Evolutionary conservation across 2,113 vertebrate species (phyloP).

Genomic region (Nothobranchius kuhntae): DNA sequence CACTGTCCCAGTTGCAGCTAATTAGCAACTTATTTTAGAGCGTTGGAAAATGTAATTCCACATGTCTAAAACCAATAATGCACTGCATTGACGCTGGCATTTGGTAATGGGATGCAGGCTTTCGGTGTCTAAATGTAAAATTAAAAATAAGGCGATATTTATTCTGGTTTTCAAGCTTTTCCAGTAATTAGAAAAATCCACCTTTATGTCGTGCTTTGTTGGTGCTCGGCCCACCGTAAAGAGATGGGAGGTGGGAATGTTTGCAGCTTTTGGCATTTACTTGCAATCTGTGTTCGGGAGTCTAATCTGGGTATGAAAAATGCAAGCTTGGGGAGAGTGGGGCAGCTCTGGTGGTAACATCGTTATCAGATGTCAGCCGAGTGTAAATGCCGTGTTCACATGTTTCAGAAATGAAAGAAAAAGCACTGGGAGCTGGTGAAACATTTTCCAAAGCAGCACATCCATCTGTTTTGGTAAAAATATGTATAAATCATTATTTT

Average conservation of each 20-base stretch:
- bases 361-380: not conserved
- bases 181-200: too few relatives aligned
- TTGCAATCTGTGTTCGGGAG: not conserved
- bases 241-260: not conserved
- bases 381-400: not conserved
- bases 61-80: not conserved
- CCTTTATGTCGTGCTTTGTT: not conserved
- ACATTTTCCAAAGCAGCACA: not conserved
- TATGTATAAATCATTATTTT: too few relatives aligned
- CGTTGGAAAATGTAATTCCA: not conserved
- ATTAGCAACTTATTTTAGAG: constrained; percentile 42
- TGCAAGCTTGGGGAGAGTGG: not conserved
- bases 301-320: not conserved
- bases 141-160: too few relatives aligned
- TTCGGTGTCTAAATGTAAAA: too few relatives aligned
- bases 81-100: not conserved
- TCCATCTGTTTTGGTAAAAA: not conserved
- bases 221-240: too few relatives aligned
- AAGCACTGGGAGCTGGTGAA: not conserved
- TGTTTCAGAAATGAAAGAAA: not conserved
- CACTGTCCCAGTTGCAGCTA: constrained; percentile 41
- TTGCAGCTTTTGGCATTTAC: not conserved
- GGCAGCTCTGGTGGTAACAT: not conserved
- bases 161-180: too few relatives aligned
- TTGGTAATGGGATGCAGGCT: too few relatives aligned